phyloP scores from a whole-genome alignment of 2,113 vertebrate species.

The Leptodactylus fuscus region DNA sequence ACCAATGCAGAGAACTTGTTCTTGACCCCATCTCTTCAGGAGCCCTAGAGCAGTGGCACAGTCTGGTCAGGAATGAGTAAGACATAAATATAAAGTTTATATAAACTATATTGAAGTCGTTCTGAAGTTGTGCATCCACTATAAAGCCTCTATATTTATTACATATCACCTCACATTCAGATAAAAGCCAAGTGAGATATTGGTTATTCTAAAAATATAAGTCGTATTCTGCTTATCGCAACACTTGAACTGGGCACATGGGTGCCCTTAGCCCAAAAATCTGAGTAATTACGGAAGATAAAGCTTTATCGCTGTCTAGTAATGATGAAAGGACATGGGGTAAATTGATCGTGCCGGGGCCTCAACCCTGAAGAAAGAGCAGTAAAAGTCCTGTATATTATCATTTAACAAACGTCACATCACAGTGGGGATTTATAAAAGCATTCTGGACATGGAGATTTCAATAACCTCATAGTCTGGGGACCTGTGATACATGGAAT shows the following conservation, averaged over 20 bases:
- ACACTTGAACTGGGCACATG: conserved; percentile 1
- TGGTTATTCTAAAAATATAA: neutral
- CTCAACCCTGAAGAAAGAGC: neutral
- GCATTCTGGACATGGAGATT: neutral
- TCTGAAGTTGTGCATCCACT: too few relatives aligned
- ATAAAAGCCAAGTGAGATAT: neutral
- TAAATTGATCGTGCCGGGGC: neutral
- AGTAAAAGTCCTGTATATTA: neutral
- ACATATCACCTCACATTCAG: neutral
- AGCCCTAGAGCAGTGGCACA: too few relatives aligned
- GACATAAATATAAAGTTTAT: too few relatives aligned
- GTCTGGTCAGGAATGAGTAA: too few relatives aligned
- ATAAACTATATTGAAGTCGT: too few relatives aligned
- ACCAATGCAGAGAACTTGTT: too few relatives aligned
- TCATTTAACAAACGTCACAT: neutral
- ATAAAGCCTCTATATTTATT: neutral
- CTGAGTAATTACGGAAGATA: neutral
- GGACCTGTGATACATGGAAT: conserved; percentile 29
- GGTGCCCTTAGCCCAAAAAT: neutral
- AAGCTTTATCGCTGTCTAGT: conserved; percentile 21
- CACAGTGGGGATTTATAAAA: conserved; percentile 13
- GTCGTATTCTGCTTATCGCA: neutral
- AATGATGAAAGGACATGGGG: neutral
- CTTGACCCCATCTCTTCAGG: too few relatives aligned
- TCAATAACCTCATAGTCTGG: conserved; percentile 3